Base-by-base conservation (phyloP, 2,113 vertebrate genomes). In the Girardinichthys multiradiatus region DNA sequence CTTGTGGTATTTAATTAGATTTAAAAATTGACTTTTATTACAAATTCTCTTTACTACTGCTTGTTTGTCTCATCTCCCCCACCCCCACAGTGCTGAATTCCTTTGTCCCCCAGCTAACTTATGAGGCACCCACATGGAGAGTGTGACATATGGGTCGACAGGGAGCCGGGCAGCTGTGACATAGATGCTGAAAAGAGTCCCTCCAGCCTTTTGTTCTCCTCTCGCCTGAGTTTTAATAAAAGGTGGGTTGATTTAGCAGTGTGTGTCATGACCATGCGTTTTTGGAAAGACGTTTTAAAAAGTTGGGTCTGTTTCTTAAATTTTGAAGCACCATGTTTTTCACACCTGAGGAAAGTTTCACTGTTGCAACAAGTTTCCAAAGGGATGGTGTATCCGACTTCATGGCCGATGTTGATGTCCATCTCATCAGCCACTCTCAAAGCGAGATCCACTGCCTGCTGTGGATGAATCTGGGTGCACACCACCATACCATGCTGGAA, bases 401-500 rank as follows among this genome's bases (percentile, higher is more conserved):
- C 96, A 0, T 97, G 96, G 3, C 96, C 96, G 0, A 96, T 85
- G 84, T 92, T 95, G 57, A 97, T 94, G 0, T 97, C 96, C 96
- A 98, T 97, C 70, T 98, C 96, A 0, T 97, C 96, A 0, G 96
- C 94, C 5, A 95, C 96, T 0, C 91, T 92, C 21, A 97, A 86
- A 1, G 96, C 94, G n/a, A 98, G 92, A 80, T 94, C 82, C 10
- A 96, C 89, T 0, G 94, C 95, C 3, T 94, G 91, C 85, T 92
- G 95, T 26, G 80, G 74, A 67, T 95, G 94, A 1, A 68, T 92
- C 94, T 97, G 96, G 0, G 92, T 91, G 72, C 96, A 98, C 6
- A 96, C 94, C 35, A 96, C 96, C 3, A 88, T 89, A 0, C 96
- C 94, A 0, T 95, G 92, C 74, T 86, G 92, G 65, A 95, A 97